Evolutionary conservation across 92 coral and sea anemone species (phyloP), one percentile per base, ranked within the genome.

Genomic region (Porites rus): DNA sequence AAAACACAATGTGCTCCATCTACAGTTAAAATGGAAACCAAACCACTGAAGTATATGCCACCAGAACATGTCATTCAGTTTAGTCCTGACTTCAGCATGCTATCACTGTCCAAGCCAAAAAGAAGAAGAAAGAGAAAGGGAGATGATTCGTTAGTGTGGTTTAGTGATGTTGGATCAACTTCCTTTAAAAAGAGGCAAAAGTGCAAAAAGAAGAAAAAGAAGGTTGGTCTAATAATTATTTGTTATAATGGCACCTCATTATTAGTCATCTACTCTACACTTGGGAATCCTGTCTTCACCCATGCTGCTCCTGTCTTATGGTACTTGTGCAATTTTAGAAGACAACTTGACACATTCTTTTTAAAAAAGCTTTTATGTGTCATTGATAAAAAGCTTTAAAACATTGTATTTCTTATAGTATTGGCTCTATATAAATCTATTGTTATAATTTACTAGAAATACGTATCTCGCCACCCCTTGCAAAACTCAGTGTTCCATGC

Each of bases 61-160:
- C 72, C 84, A 21, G 24, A 65, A 52, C 84, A 80, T 65, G 84
- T 80, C 10, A 66, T 53, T 69, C 84, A 67, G 51, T 17, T 80
- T 53, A 28, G 19, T 16, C 84, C 84, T 9, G 84, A 68, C 53
- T 80, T 50, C 67, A 69, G 84, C 38, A 66, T 80, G 76, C 66
- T 80, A 0, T 80, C 62, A 38, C 53, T 68, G 17, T 68, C 84
- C 16, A 80, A 80, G 43, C 75, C 67, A 54, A 80, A 68, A 21
- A 54, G 53, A 20, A 24, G 25, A 24, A 80, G 51, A 21, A 67
- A 38, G 51, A 78, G 54, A 22, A 80, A 16, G 76, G 20, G 51
- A 80, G 84, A 80, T 80, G 68, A 52, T 9, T 28, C 22, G 22
- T 50, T 54, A 52, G 76, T 69, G 54, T 80, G 84, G 84, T 68